phyloP scores from a whole-genome alignment of 1,140 invertebrate species.

The Gonioctena quinquepunctata region DNA sequence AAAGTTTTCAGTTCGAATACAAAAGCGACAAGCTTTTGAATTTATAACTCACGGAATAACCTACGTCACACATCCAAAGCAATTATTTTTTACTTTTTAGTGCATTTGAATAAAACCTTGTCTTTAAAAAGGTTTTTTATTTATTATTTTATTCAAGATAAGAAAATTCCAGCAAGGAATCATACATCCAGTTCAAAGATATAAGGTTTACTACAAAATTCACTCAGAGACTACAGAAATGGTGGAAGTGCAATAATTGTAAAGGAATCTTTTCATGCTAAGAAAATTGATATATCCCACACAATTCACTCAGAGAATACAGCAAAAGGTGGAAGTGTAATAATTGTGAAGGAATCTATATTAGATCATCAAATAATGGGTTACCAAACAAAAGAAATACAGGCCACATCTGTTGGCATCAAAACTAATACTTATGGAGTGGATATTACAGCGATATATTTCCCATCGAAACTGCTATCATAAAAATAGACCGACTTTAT shows the following conservation, averaged over 20 bases:
- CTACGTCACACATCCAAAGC: too few species aligned
- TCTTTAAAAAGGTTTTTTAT: too few species aligned
- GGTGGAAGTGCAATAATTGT: conserved; percentile 1
- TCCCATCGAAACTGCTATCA: neutral
- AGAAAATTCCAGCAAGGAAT: conserved; percentile 33
- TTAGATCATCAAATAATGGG: neutral
- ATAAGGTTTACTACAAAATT: conserved; percentile 29
- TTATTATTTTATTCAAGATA: too few species aligned
- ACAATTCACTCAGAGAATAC: conserved; percentile 32
- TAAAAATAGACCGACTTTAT: neutral
- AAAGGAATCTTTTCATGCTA: neutral
- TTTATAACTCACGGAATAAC: too few species aligned
- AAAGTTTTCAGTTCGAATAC: too few species aligned
- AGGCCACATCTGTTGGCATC: neutral
- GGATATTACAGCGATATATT: neutral
- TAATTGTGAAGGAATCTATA: neutral
- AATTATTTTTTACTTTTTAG: too few species aligned
- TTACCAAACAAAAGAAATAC: neutral
- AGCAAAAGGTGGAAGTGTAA: conserved; percentile 12
- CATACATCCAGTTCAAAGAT: conserved; percentile 29
- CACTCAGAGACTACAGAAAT: conserved; percentile 29
- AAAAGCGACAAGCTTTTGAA: too few species aligned
- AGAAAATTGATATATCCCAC: too few species aligned
- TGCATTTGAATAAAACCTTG: too few species aligned
- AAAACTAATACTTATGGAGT: neutral